Conservation (phyloP, 2,113 vertebrate genomes). For the Carlito syrichta region DNA sequence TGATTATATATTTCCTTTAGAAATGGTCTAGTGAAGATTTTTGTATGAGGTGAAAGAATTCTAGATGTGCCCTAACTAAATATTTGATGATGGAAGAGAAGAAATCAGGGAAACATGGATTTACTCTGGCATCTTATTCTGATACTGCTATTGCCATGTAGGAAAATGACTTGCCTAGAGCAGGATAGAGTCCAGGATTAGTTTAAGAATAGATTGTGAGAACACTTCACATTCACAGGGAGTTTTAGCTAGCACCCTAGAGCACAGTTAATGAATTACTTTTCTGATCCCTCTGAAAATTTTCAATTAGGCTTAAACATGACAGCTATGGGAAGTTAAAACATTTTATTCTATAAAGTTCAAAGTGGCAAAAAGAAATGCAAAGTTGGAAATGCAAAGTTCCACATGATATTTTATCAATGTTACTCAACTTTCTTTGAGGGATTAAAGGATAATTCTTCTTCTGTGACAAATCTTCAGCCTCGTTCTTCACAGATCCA, state of each 20-base stretch:
- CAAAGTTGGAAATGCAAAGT: background rate
- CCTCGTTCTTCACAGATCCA: background rate
- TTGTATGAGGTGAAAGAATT: background rate
- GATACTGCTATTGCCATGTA: background rate
- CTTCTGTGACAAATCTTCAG: background rate
- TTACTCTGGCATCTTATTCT: background rate
- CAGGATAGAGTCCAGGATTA: background rate
- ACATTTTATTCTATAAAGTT: background rate
- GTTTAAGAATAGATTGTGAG: background rate
- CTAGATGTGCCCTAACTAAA: background rate
- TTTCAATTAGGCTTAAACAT: constrained; percentile 28
- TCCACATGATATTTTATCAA: background rate
- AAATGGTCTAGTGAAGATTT: background rate
- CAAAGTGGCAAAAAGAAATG: background rate
- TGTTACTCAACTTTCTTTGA: background rate
- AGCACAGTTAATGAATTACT: background rate
- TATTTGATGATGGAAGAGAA: background rate
- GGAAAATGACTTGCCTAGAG: background rate
- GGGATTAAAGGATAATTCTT: constrained; percentile 2
- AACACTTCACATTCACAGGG: background rate
- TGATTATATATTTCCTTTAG: background rate
- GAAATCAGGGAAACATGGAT: background rate
- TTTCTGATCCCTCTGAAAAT: background rate
- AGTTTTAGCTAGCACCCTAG: background rate
- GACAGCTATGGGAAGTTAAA: constrained; percentile 2